Evolutionary conservation across 2,113 vertebrate species (phyloP), one percentile per base, ranked within the genome.

Genomic region (Corythornis madagascariensis): DNA sequence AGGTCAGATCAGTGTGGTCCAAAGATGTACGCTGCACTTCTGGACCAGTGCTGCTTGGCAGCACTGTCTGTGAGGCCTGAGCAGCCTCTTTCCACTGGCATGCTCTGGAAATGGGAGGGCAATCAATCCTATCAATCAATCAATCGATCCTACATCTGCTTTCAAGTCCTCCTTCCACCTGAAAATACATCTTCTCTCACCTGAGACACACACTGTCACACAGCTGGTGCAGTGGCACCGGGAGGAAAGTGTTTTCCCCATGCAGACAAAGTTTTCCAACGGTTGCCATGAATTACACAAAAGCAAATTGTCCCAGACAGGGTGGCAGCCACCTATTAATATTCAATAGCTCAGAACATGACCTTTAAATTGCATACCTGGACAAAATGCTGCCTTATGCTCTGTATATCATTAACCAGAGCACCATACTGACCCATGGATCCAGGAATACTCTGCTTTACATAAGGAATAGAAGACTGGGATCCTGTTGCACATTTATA

Each of bases 131-230:
- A 40, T 31, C 47, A 50, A 22, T 11, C 48, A 50, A 22, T 22
- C 38, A 38, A 38, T 38, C 38, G 11, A 60, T 60, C 59, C 33
- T 60, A 35, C 33, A 52, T 18, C 25, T 13, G 25, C 14, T 86
- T 81, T 92, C 87, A 93, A 94, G 90, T 70, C 56, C 43, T 86
- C 16, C 67, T 97, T 95, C 94, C 94, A 95, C 86, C 93, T 31
- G 38, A 84, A 18, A 83, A 90, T 59, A 81, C 55, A 92, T 78
- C 94, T 95, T 55, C 94, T 63, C 85, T 79, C 13, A 25, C 25
- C 83, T 75, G 53, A 67, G 88, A 86, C 47, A 42, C 70, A 61
- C 55, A 78, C 83, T 81, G 86, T 83, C 18, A 38, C 94, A 87
- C 90, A 96, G 91, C 90, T 94, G 95, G 56, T 17, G 42, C 24